Evolutionary conservation across 2,113 vertebrate genomes (phyloP).

Genomic region (Calyptomena viridis): DNA sequence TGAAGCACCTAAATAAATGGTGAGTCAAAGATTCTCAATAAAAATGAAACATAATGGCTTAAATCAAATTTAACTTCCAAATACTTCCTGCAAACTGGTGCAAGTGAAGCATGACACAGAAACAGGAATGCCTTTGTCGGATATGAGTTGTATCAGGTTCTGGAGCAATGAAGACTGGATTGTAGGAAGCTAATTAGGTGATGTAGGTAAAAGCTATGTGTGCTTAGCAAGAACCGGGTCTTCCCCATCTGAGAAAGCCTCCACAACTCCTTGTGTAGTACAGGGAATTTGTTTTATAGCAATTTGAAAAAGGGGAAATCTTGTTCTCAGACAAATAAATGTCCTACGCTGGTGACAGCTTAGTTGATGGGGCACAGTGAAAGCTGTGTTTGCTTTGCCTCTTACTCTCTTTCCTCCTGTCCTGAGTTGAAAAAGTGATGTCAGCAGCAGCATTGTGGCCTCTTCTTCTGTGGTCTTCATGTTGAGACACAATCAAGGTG

Average conservation of each 20-base stretch:
- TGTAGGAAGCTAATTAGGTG: background rate
- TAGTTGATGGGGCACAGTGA: background rate
- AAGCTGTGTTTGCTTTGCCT: background rate
- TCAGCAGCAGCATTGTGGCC: background rate
- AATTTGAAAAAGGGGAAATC: background rate
- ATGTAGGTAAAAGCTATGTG: background rate
- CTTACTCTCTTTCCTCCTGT: background rate
- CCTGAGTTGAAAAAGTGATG: background rate
- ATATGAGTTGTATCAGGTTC: background rate
- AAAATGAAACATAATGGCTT: constrained; percentile 28
- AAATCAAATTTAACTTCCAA: constrained; percentile 39
- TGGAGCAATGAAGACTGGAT: background rate
- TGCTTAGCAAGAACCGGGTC: background rate
- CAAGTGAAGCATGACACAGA: background rate
- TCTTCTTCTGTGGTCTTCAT: background rate
- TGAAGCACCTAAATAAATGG: background rate
- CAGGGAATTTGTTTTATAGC: background rate
- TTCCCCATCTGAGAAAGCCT: background rate
- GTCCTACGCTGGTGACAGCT: background rate
- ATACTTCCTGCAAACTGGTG: constrained; percentile 22
- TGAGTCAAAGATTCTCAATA: background rate
- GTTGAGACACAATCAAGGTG: background rate
- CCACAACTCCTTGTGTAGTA: background rate
- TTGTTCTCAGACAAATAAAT: background rate
- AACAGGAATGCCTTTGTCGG: background rate